These are phyloP conservation scores for Dryobotodes eremita DNA, from an alignment of 2,888 invertebrate genomes.

Conservation along the genomic window DNA sequence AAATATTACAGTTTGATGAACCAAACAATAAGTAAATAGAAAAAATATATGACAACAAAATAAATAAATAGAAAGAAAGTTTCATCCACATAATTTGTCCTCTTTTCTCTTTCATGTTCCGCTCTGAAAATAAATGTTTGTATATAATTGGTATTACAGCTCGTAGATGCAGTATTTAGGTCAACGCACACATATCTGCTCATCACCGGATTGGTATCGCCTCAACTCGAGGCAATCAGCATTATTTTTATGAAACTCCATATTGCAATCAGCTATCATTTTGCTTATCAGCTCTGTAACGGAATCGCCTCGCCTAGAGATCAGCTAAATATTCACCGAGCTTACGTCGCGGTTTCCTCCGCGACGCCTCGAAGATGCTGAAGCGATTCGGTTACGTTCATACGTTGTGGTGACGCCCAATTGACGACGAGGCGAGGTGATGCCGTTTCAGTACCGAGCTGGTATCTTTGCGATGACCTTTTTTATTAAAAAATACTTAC, in stretches of 20 bases:
- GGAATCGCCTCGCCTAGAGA: no score
- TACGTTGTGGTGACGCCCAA: no score
- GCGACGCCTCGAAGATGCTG: not conserved
- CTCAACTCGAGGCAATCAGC: not conserved
- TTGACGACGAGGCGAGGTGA: not conserved
- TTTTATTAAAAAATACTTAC: not conserved
- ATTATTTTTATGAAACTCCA: not conserved
- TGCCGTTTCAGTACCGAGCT: not conserved
- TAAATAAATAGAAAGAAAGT: slow-evolving; percentile 30
- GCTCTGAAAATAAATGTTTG: slow-evolving; percentile 33
- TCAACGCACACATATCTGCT: not conserved
- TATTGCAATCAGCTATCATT: not conserved
- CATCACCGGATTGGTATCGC: not conserved
- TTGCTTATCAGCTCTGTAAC: not conserved
- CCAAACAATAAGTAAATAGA: slow-evolving; percentile 36
- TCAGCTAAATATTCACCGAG: not conserved
- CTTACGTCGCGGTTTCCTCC: not conserved
- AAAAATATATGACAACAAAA: slow-evolving; percentile 24
- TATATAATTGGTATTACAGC: not conserved
- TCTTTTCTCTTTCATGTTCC: not conserved
- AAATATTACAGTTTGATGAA: slow-evolving; percentile 33
- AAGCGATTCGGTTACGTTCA: not conserved
- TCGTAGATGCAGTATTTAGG: no score
- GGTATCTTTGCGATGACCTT: not conserved
- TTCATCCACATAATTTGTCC: slow-evolving; percentile 23